Conservation (phyloP, 2,113 vertebrate genomes). For the Lonchura striata region DNA sequence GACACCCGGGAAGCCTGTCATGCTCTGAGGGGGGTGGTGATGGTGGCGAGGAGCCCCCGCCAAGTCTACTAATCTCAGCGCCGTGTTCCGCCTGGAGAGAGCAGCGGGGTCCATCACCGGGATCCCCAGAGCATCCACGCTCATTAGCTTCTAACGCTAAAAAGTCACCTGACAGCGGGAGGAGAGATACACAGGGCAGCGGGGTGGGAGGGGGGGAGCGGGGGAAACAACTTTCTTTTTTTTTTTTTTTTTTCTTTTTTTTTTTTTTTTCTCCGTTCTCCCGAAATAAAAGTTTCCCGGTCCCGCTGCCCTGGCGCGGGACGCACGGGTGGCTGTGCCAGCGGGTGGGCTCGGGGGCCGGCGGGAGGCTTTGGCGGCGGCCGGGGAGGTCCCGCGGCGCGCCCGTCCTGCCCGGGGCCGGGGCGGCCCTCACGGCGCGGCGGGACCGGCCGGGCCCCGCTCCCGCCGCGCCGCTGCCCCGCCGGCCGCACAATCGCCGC, state of each 20-base stretch:
- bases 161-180: conserved; percentile 88
- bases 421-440: too few species aligned
- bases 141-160: conserved; percentile 85
- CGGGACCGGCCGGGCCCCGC: too few species aligned
- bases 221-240: conserved; percentile 64
- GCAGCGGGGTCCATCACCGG: conserved; percentile 86
- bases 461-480: too few species aligned
- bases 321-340: neutral
- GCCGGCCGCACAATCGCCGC: too few species aligned
- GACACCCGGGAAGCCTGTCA: conserved; percentile 88
- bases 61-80: conserved; percentile 90
- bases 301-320: neutral
- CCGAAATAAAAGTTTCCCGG: neutral
- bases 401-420: too few species aligned
- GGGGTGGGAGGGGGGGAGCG: conserved; percentile 18
- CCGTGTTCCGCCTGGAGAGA: conserved; percentile 88
- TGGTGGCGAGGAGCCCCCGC: conserved; percentile 83
- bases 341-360: neutral
- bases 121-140: conserved; percentile 85
- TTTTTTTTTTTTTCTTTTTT: neutral
- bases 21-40: conserved; percentile 82
- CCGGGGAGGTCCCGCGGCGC: neutral
- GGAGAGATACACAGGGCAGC: conserved; percentile 82
- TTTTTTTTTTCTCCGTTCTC: neutral
- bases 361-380: neutral